Conservation (phyloP, 2,888 invertebrate genomes). For the Branchellion lobata region DNA sequence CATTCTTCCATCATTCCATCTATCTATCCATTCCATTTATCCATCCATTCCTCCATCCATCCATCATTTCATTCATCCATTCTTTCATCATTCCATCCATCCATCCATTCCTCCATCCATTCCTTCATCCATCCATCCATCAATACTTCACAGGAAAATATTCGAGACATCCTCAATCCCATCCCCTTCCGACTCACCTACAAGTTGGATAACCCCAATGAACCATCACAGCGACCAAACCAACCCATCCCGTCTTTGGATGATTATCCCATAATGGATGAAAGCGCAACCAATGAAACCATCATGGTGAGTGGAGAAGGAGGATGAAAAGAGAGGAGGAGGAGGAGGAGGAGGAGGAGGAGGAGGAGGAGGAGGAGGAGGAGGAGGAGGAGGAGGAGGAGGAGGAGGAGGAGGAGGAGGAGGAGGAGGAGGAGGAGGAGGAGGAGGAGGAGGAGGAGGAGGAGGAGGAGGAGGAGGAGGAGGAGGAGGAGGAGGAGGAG, state of each 20-base stretch:
- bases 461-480: neutral
- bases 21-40: slow-evolving; percentile 52
- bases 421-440: neutral
- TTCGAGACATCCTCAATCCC: slow-evolving; percentile 63
- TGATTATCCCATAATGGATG: slow-evolving; percentile 82
- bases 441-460: neutral
- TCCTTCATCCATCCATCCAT: slow-evolving; percentile 28
- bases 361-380: neutral
- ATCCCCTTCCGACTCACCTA: slow-evolving; percentile 77
- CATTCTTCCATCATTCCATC: slow-evolving; percentile 32
- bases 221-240: slow-evolving; percentile 52
- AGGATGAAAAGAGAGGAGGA: slow-evolving; percentile 3
- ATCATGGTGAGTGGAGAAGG: neutral
- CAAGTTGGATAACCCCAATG: slow-evolving; percentile 66
- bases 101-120: neutral
- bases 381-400: slow-evolving; percentile 13
- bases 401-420: neutral
- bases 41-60: neutral
- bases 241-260: slow-evolving; percentile 71
- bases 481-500: neutral
- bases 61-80: neutral
- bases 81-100: no score
- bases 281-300: slow-evolving; percentile 56
- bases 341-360: neutral
- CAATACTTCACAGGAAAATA: slow-evolving; percentile 56